Percentiles rank a stretch among this genome's conserved stretches.
Conservation (phyloP, 2,797 vertebrate genomes). For the Melopsittacus undulatus region DNA sequence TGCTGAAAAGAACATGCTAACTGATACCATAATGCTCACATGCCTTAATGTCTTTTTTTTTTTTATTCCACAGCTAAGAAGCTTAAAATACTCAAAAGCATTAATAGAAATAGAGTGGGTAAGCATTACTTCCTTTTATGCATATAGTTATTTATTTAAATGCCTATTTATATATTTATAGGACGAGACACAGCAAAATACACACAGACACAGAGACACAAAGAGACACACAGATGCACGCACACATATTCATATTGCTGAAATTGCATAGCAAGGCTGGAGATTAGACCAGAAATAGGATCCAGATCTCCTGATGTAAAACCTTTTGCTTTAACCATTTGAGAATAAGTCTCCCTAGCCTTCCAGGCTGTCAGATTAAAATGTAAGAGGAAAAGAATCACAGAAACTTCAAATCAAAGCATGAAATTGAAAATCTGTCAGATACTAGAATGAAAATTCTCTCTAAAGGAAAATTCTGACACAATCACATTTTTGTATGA, state of each 20-base stretch:
- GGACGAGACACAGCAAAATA: background rate
- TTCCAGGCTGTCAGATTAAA: conserved; percentile 71
- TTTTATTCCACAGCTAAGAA: background rate
- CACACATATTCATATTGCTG: background rate
- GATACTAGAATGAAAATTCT: conserved; percentile 72
- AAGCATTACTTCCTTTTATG: background rate
- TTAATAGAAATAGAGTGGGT: background rate
- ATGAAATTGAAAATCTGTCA: conserved; percentile 76
- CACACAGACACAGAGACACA: background rate
- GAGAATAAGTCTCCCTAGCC: conserved; percentile 48
- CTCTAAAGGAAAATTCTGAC: conserved; percentile 71
- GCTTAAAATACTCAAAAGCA: background rate
- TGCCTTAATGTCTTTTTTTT: background rate
- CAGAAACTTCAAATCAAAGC: conserved; percentile 74
- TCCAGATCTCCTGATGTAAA: conserved; percentile 64
- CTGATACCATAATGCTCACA: background rate
- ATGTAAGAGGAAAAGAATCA: conserved; percentile 51
- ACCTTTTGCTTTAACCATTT: conserved; percentile 50
- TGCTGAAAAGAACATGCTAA: background rate
- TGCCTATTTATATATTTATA: background rate
- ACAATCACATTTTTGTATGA: conserved; percentile 58
- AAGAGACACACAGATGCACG: background rate
- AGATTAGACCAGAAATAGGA: conserved; percentile 42
- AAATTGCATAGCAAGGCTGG: background rate
- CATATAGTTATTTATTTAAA: background rate